Percentiles rank a stretch among this genome's conserved stretches.
Conservation (phyloP, 2,113 vertebrate species). For the Diadophis punctatus region DNA sequence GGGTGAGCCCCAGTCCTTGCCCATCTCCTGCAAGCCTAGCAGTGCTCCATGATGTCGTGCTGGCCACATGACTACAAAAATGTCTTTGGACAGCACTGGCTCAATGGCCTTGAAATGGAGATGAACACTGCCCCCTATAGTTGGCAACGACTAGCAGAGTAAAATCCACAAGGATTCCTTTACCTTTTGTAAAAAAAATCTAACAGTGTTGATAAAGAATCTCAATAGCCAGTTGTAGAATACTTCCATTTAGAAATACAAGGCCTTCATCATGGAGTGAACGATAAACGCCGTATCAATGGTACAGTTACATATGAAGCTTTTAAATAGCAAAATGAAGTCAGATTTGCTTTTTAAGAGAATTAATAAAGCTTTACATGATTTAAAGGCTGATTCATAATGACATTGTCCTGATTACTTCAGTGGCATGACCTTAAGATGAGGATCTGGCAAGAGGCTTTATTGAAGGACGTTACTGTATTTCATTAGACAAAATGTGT, state of each 20-base stretch:
- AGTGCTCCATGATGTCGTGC: neutral
- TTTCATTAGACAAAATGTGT: conserved; percentile 11
- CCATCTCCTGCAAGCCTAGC: neutral
- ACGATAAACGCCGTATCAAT: neutral
- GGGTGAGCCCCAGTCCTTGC: neutral
- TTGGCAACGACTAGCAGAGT: neutral
- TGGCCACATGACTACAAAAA: neutral
- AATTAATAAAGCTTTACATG: conserved; percentile 7
- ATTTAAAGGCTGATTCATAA: conserved; percentile 13
- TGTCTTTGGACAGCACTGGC: neutral
- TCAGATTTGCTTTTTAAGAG: neutral
- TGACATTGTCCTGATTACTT: conserved; percentile 5
- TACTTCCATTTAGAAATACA: neutral
- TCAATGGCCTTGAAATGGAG: neutral
- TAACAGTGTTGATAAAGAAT: neutral
- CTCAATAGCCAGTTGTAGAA: neutral
- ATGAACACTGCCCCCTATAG: neutral
- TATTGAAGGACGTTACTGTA: conserved; percentile 10
- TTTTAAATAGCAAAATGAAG: conserved; percentile 12
- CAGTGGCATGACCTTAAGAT: neutral
- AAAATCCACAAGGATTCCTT: neutral
- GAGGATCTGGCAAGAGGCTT: conserved; percentile 14
- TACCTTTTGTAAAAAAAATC: neutral
- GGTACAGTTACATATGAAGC: neutral
- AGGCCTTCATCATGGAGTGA: neutral